Percentiles rank a stretch among this genome's conserved stretches.
These are phyloP conservation scores for Drosophila anceps DNA, from an alignment of 2,888 invertebrate species.

Conservation along the genomic window DNA sequence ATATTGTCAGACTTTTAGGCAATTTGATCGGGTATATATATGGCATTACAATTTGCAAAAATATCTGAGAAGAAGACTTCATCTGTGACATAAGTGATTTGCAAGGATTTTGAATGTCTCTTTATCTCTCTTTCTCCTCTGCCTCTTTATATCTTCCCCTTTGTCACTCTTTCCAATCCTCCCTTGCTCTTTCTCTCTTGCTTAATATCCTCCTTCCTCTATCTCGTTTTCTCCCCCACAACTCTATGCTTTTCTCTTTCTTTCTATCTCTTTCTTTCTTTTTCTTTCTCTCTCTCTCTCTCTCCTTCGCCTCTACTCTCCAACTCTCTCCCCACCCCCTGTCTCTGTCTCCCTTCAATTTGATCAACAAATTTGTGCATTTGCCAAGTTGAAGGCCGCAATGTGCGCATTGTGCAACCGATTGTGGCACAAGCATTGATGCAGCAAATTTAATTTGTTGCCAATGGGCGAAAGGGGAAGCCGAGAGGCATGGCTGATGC, in stretches of 20 bases:
- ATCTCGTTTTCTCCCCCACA: neutral
- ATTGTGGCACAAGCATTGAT: constrained; percentile 49
- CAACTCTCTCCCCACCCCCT: neutral
- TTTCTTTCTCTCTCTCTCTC: neutral
- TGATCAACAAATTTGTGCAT: constrained; percentile 50
- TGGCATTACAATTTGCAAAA: neutral
- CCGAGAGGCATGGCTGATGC: neutral
- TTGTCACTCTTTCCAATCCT: neutral
- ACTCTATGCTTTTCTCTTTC: neutral
- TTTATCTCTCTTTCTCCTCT: too few relatives aligned
- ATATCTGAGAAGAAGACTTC: neutral
- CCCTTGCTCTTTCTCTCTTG: neutral
- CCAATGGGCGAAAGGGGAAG: constrained; percentile 19
- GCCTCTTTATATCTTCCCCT: neutral
- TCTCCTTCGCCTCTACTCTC: neutral
- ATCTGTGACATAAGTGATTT: too few relatives aligned
- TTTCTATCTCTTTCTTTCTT: neutral
- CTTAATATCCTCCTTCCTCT: neutral
- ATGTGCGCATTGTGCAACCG: constrained; percentile 54
- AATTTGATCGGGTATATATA: neutral
- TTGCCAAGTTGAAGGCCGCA: constrained; percentile 53
- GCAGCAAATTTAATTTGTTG: constrained; percentile 63
- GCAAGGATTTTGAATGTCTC: too few relatives aligned
- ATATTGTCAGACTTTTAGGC: neutral
- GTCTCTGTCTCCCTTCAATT: neutral